phyloP scores from a whole-genome alignment of 2,888 invertebrate genomes.

The Drosophila planitibia region DNA sequence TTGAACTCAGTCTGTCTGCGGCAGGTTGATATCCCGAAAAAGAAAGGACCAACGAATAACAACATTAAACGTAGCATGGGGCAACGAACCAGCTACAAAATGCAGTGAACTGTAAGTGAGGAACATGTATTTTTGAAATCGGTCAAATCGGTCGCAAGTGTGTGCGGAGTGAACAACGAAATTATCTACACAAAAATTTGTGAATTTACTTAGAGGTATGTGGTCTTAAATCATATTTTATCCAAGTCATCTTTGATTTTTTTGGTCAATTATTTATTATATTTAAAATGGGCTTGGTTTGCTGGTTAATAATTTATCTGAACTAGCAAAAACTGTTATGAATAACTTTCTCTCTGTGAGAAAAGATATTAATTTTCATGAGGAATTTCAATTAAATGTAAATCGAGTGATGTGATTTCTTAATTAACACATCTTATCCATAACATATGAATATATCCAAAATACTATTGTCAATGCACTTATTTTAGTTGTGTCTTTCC shows the following conservation, averaged over 20 bases:
- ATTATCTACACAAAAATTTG: neutral
- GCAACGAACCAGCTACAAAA: conserved; percentile 71
- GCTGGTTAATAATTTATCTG: neutral
- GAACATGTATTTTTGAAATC: conserved; percentile 27
- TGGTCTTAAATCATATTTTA: neutral
- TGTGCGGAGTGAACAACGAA: neutral
- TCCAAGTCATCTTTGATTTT: neutral
- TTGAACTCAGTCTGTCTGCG: conserved; percentile 60
- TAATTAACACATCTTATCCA: neutral
- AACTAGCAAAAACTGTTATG: neutral
- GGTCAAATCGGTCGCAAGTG: conserved; percentile 26
- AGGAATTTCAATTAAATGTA: neutral
- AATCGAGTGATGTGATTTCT: neutral
- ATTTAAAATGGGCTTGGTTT: neutral
- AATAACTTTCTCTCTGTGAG: neutral
- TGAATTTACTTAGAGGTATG: neutral
- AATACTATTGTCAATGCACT: neutral
- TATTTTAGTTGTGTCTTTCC: neutral
- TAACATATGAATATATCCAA: neutral
- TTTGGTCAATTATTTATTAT: neutral
- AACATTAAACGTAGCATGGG: conserved; percentile 69
- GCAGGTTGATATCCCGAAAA: conserved; percentile 68
- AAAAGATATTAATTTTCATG: neutral
- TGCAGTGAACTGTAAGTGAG: conserved; percentile 64
- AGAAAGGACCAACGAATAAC: conserved; percentile 47